Evolutionary conservation across 2,888 invertebrate species (phyloP), one percentile per base, ranked within the genome.

Genomic region (Ophion ellenae): DNA sequence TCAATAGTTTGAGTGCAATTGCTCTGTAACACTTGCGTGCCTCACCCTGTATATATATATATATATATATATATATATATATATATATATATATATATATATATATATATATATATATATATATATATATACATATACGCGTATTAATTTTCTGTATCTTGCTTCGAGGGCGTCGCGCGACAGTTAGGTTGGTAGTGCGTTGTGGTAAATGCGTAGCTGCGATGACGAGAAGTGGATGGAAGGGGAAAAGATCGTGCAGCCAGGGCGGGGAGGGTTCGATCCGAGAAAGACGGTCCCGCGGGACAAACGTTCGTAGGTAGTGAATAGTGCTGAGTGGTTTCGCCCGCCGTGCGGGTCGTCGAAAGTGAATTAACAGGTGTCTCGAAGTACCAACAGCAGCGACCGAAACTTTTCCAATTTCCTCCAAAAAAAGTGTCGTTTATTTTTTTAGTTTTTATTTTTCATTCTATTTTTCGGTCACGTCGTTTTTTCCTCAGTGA

Each of bases 341-440:
- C 89, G 90, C 91, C 90, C 90, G 90, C 89, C 73, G 90, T 88
- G 89, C 90, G 89, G 90, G 88, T 88, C 89, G 91, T 90, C 74
- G 86, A 86, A 79, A 87, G 91, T 88, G 87, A 84, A 81, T 90
- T 89, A 91, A 92, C 92, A 92, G 92, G 92, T 92, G 92, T 91
- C 89, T 69, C 36, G 66, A 83, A 71, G 70, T 67, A 24, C 61
- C 28, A 20, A 75, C 53, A 69, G 57, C 76, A 28, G 14, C 53
- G 28, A 28, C 11, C 9, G 47, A 73, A 59, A 53, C 28, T 20
- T 20, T n/a, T 57, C 40, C 20, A 40, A 9, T 10, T 9, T 57
- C 2, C 4, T 20, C 7, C 11, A 47, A 2, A 47, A 63, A 3
- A 47, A 9, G 10, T 7, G 40, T 7, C 5, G 5, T 17, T 53